Percentiles rank a stretch among this genome's conserved stretches.
Evolutionary conservation across 2,888 invertebrate genomes (phyloP).

Genomic region (Bimastos eiseni): DNA sequence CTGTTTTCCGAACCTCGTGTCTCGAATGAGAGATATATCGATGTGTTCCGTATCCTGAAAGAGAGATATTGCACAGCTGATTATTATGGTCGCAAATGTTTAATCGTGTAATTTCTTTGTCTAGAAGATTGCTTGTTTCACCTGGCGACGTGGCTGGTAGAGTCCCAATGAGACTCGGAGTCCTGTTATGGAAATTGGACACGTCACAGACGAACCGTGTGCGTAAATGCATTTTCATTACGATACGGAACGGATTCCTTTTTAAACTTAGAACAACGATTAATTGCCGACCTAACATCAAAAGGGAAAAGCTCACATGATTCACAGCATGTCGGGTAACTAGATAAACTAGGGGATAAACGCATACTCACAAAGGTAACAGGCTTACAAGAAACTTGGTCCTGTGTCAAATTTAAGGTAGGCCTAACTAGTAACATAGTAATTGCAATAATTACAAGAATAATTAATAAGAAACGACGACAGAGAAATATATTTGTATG

Average conservation of each 20-base stretch:
- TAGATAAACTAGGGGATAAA: too few relatives aligned
- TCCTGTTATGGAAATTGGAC: not conserved
- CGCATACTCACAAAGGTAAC: too few relatives aligned
- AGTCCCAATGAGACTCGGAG: not conserved
- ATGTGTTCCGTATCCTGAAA: slow-evolving; percentile 69
- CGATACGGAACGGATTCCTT: not conserved
- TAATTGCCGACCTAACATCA: not conserved
- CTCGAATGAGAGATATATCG: slow-evolving; percentile 86
- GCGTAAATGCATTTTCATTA: not conserved
- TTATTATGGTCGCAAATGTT: too few relatives aligned
- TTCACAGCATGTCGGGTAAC: too few relatives aligned
- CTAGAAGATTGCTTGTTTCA: not conserved
- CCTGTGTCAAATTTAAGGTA: too few relatives aligned
- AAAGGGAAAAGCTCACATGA: not conserved
- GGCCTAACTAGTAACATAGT: too few relatives aligned
- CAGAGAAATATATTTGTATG: too few relatives aligned
- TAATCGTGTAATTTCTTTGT: not conserved
- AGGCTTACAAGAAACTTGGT: too few relatives aligned
- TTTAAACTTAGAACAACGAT: not conserved
- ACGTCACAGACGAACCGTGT: not conserved
- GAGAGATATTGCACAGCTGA: not conserved
- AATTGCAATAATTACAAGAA: too few relatives aligned
- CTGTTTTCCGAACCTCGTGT: slow-evolving; percentile 69
- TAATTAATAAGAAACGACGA: too few relatives aligned
- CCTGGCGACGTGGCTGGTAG: not conserved